phyloP scores from a whole-genome alignment of 2,113 vertebrate genomes.

The Trochalopteron elliotii region DNA sequence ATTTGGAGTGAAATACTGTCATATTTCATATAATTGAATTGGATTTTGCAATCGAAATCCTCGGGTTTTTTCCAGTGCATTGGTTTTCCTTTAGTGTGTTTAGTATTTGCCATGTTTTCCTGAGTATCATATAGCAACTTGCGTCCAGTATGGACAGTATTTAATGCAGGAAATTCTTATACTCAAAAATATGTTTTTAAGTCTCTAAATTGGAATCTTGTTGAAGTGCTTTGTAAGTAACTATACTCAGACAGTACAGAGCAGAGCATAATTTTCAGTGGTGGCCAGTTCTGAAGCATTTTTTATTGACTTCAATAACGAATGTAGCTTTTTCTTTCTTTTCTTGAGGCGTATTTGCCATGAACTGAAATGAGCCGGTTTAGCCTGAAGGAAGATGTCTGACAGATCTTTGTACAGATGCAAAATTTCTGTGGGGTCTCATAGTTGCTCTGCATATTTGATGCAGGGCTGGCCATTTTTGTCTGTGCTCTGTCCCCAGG shows the following conservation, averaged over 20 bases:
- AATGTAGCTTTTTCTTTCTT: neutral
- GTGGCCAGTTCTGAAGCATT: neutral
- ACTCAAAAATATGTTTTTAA: neutral
- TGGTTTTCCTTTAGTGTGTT: neutral
- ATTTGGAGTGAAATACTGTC: neutral
- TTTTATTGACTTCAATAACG: neutral
- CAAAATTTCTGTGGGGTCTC: neutral
- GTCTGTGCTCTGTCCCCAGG: neutral
- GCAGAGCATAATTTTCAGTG: neutral
- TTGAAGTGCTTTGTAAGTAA: neutral
- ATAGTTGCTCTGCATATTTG: rapidly evolving
- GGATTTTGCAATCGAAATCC: neutral
- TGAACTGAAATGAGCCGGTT: neutral
- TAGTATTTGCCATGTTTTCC: neutral
- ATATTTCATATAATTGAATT: neutral
- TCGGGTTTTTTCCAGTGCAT: neutral
- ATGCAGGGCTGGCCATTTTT: neutral
- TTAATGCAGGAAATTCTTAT: neutral
- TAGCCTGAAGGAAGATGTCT: neutral
- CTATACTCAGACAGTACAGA: neutral
- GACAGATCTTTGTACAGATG: neutral
- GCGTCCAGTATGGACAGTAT: neutral
- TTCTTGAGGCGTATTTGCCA: neutral
- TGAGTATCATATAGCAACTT: neutral
- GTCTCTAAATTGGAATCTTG: neutral